Base-by-base conservation (phyloP, 2,797 vertebrate species). In the Micromesistius poutassou region DNA sequence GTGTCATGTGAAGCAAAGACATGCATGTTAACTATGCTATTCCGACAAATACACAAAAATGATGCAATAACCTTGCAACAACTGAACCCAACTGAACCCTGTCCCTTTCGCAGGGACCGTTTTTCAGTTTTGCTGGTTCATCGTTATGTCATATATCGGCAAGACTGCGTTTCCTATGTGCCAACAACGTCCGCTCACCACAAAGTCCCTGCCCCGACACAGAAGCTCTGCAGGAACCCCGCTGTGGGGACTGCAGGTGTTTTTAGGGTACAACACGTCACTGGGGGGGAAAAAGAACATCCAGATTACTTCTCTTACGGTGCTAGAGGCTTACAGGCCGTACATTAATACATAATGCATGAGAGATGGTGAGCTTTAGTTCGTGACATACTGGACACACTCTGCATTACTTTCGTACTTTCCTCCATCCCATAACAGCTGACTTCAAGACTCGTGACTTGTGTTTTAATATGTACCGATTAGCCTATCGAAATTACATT, bases 221-320 rank as follows among this genome's bases (percentile, higher is more conserved):
- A 99, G 95, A 73, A 99, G 95, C 79, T 99, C 97, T 0, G 98
- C 97, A 0, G 97, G 94, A 73, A 99, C 97, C 0, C 98, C 97
- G 2, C 98, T 99, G 86, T 98, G 97, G 3, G 97, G 96, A 73
- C 98, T 99, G 86, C 95, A 98, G 22, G 94, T 97, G 89, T 96
- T 97, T 90, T 98, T 99, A 0, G 98, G 98, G 90, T 99, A 99
- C 75, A 99, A 89, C 74, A 99, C 96, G 78, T 99, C 98, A 74
- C 98, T 99, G 92, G 76, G 82, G 76, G 82, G 72, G 25, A 5
- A 73, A 79, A 40, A 76, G 4, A 75, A 71, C 0, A 80, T 70
- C 0, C 70, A 4, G 46, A 16, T 50, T 6, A 50, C 46, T 22
- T 5, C 3, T 50, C n/a, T 50, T 9, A 14, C 40, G 4, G 36